Conservation (phyloP, 2,797 vertebrate species). For the Passerculus sandwichensis region DNA sequence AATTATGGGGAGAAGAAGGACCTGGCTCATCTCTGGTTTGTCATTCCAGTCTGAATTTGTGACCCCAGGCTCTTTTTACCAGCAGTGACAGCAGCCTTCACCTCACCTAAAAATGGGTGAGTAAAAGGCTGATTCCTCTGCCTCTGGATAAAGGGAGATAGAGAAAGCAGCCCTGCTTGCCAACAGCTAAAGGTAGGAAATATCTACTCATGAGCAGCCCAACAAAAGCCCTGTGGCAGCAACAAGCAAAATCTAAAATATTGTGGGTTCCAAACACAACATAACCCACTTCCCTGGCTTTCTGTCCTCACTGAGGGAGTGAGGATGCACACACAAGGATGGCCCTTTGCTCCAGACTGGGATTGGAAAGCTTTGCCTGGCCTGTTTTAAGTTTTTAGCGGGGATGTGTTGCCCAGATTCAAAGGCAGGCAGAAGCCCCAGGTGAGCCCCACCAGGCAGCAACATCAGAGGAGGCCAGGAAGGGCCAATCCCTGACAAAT, state of each 20-base stretch:
- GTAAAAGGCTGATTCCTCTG: not conserved
- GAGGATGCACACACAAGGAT: not conserved
- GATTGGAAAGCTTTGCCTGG: not conserved
- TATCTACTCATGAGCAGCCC: not conserved
- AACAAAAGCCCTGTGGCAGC: not conserved
- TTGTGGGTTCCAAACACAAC: not conserved
- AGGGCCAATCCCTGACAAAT: not conserved
- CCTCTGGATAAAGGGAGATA: not conserved
- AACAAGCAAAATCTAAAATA: not conserved
- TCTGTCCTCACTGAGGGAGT: not conserved
- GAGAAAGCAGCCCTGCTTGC: not conserved
- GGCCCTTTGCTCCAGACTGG: not conserved
- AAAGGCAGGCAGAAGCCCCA: not conserved
- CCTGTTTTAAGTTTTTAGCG: not conserved
- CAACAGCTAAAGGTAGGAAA: not conserved
- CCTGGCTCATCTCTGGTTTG: not conserved
- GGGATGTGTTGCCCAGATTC: not conserved
- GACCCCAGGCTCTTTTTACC: not conserved
- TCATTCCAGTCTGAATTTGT: not conserved
- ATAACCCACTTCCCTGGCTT: not conserved
- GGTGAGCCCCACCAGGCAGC: not conserved
- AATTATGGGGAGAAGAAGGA: not conserved
- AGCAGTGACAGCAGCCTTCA: not conserved
- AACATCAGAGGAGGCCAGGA: not conserved
- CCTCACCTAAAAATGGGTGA: not conserved